Base-by-base conservation (phyloP, 2,797 vertebrate species). In the Coracias cyanogaster region DNA sequence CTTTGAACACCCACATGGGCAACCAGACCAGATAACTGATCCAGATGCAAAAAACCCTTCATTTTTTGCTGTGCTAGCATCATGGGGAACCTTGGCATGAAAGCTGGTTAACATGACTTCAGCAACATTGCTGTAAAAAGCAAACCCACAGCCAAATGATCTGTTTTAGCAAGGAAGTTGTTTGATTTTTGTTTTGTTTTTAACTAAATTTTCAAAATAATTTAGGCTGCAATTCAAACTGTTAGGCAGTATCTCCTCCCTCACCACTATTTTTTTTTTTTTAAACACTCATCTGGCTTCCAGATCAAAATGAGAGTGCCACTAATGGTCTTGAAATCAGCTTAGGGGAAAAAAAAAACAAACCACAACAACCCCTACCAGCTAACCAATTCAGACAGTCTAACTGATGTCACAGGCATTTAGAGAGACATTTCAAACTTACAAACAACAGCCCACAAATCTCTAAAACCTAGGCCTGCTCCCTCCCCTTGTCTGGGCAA, bases 301-400 rank as follows among this genome's bases (percentile, higher is more conserved):
- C 46, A 86, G 55, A 73, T 65, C 35, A 49, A 81, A 93, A 66
- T 49, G 25, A n/a, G 31, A 69, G 13, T 69, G 45, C 17, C 20
- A 77, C 15, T 45, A 66, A 78, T 14, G 12, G 35, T 61, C 64
- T 70, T 64, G 62, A 94, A 91, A 86, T 64, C 41, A 90, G 35
- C 15, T 72, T 66, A 65, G 15, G 19, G 1, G 7, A 54, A 24
- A 0, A 0, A 5, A 16, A 0, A 6, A 31, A 35, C 16, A 43
- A 43, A 9, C 13, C 15, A 45, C 10, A 45, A 45, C 43, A 45
- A 43, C n/a, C 39, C 4, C 25, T 15, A 31, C 48, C 29, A 67
- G 43, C 61, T 67, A 92, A 82, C 4, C 19, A 29, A 41, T 66
- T 81, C 64, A 79, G 57, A 48, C 43, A 54, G 69, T 48, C 39